A percentile compares a stretch with the other conserved stretches of the same genome.
Conservation (phyloP, 2,113 vertebrate species). For the Furnarius figulus region DNA sequence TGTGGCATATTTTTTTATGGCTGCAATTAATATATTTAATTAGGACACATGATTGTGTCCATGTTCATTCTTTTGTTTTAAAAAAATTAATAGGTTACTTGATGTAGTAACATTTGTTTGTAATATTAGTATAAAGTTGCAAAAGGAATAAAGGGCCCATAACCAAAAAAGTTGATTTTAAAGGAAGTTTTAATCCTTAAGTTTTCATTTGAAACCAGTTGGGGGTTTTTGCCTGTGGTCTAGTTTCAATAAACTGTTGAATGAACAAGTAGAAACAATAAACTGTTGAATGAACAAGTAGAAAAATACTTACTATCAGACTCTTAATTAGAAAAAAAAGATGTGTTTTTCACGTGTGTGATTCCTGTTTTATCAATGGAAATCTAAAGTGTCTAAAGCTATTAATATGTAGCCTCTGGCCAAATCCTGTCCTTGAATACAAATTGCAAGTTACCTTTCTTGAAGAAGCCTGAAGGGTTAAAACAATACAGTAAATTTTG, state of each 20-base stretch:
- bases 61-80: background rate
- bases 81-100: background rate
- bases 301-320: background rate
- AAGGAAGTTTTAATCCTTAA: background rate
- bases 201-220: background rate
- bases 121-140: background rate
- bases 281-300: background rate
- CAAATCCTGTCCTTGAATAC: background rate
- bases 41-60: background rate
- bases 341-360: background rate
- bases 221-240: background rate
- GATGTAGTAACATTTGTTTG: background rate
- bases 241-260: background rate
- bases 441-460: conserved; percentile 35
- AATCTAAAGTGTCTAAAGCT: background rate
- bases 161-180: conserved; percentile 20
- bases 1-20: background rate
- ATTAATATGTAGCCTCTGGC: background rate
- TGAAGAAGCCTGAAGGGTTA: conserved; percentile 62
- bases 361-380: background rate
- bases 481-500: conserved; percentile 82
- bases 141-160: background rate
- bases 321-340: background rate
- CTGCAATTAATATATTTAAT: background rate
- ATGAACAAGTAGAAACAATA: background rate